Conservation (phyloP, 2,888 invertebrate species). For the Bursaphelenchus okinawaensis region DNA sequence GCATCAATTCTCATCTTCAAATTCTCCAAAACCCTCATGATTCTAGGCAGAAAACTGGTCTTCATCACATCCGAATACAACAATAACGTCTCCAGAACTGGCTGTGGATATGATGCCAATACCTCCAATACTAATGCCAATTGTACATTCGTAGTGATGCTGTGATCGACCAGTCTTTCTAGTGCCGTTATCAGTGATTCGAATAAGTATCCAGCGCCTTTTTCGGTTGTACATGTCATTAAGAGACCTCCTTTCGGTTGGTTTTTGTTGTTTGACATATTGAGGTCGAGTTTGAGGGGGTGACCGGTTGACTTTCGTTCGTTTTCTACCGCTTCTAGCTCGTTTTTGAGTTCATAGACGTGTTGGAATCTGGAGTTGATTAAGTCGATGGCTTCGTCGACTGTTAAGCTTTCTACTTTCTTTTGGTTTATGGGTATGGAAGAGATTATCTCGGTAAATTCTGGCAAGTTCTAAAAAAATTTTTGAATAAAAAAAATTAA, state of each 20-base stretch:
- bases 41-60: background rate
- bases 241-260: constrained; percentile 14
- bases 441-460: background rate
- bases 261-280: background rate
- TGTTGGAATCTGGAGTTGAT: constrained; percentile 31
- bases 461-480: background rate
- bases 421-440: background rate
- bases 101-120: constrained; percentile 80
- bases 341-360: constrained; percentile 20
- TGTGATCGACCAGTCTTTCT: constrained; percentile 23
- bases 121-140: constrained; percentile 72
- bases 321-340: constrained; percentile 10
- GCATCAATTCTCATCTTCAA: constrained; percentile 82
- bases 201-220: constrained; percentile 24
- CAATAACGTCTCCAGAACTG: constrained; percentile 78
- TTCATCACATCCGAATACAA: constrained; percentile 60
- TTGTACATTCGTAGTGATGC: constrained; percentile 31
- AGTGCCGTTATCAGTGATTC: constrained; percentile 23
- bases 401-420: constrained; percentile 2
- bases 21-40: constrained; percentile 66
- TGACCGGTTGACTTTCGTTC: constrained; percentile 3
- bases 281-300: constrained; percentile 5
- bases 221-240: constrained; percentile 27
- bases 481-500: background rate
- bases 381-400: constrained; percentile 29